Base-by-base conservation (phyloP, 2,888 invertebrate genomes). In the Dichetophora obliterata region DNA sequence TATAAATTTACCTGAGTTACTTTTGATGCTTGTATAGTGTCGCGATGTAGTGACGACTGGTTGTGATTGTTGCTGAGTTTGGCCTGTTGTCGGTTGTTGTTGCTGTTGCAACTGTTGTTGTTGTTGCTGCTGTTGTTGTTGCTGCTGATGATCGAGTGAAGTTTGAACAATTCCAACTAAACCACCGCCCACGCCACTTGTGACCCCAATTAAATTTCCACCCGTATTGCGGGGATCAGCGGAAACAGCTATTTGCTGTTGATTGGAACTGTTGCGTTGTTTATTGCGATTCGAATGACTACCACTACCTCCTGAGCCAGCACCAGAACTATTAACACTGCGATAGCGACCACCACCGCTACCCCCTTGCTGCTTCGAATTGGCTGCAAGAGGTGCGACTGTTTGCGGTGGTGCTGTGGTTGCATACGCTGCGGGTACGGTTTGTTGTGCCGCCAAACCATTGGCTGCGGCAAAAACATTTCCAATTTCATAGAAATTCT, bases 391-490 rank as follows among this genome's bases (percentile, higher is more conserved):
- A 81, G 85, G 83, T 77, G 84, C 79, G 80, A 85, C 82, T 80
- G 85, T 83, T 70, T 81, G 80, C 76, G 86, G 84, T 71, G 86
- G 85, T 76, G 86, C 84, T 57, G 86, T 80, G 77, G 83, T 76
- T 34, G 89, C 81, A 73, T 85, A 87, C 61, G 86, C 84, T 59
- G 87, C 81, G 48, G 92, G 93, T 74, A 92, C 90, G 76, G 91
- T 91, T 86, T 93, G 93, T 69, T 93, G 94, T 77, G 94, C 82
- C 81, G 93, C 71, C 82, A 95, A 89, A 76, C 94, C 94, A 88
- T 94, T 95, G 84, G 94, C 91, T 84, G 93, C 91, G 79, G 93
- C 91, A 88, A 94, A 94, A 79, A 95, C 92, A 86, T 92, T 91
- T 82, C 92, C 91, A 85, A 94, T 91, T 82, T 94, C 93, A 84